phyloP scores from a whole-genome alignment of 2,888 invertebrate genomes.

The Mylabris sibirica region DNA sequence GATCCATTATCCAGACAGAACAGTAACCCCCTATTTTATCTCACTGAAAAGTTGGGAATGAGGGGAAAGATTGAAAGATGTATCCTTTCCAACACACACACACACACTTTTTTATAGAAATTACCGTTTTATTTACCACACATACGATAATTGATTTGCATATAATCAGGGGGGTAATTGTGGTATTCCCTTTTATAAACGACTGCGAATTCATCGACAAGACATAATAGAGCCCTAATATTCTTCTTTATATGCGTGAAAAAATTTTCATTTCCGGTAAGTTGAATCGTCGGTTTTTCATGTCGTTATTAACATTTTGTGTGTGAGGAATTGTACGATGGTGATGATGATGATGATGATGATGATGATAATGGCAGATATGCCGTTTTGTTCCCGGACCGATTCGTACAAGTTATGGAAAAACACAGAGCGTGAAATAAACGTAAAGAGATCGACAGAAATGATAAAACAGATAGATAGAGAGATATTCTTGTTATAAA shows the following conservation, averaged over 20 bases:
- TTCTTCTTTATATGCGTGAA: neutral
- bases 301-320: neutral
- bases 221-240: neutral
- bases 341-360: neutral
- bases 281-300: neutral
- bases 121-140: neutral
- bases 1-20: constrained; percentile 11
- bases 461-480: neutral
- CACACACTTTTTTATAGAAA: neutral
- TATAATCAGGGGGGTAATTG: too few relatives aligned
- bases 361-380: neutral
- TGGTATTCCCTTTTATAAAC: too few relatives aligned
- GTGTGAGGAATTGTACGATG: neutral
- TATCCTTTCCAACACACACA: neutral
- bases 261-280: neutral
- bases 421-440: neutral
- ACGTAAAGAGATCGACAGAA: neutral
- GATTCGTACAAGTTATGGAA: neutral
- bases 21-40: constrained; percentile 4
- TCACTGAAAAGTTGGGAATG: neutral
- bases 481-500: neutral
- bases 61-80: neutral
- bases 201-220: too few relatives aligned
- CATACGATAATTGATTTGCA: too few relatives aligned
- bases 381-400: neutral